Evolutionary conservation across 1,140 invertebrate genomes (phyloP), one percentile per base, ranked within the genome.

Genomic region (Scaptomyza graminum): DNA sequence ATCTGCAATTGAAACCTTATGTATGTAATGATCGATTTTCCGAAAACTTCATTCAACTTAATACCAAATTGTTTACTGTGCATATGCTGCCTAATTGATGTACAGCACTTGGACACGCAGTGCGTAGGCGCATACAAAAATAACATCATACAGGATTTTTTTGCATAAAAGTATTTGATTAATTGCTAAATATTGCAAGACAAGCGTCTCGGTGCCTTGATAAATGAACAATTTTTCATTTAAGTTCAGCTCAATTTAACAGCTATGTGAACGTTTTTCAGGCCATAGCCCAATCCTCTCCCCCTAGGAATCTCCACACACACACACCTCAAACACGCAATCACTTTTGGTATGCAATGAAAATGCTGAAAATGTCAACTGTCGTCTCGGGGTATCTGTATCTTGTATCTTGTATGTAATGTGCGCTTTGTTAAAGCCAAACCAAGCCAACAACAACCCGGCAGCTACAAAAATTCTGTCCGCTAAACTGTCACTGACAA

Each of bases 401-500:
- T 31, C 31, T 46, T 15, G 22, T 60, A 60, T 60, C 41, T 46
- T 18, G 6, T 18, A 16, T 47, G 43, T 47, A 44, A 46, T 52
- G 31, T 9, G n/a, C 18, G 46, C 63, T 63, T 22, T 50, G 44
- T 74, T 74, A 43, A 5, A 31, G 28, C 28, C 18, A 22, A 22
- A 22, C 18, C 18, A 22, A 22, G 56, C 65, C 64, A 46, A 31
- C 28, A 7, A 7, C 68, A 71, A 46, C 52, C n/a, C n/a, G 55
- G n/a, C 18, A 64, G 63, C 69, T 51, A 50, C 51, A 51, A 41
- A 22, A 55, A 55, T 22, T 55, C 76, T 79, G 76, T 84, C 79
- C 73, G 79, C 76, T 60, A 85, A 84, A 87, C 65, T 84, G 81
- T 84, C 81, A 84, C 61, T 43, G 69, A 79, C 57, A 70, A 80